phyloP scores from a whole-genome alignment of 1,140 invertebrate genomes.

The Diachasmimorpha longicaudata region DNA sequence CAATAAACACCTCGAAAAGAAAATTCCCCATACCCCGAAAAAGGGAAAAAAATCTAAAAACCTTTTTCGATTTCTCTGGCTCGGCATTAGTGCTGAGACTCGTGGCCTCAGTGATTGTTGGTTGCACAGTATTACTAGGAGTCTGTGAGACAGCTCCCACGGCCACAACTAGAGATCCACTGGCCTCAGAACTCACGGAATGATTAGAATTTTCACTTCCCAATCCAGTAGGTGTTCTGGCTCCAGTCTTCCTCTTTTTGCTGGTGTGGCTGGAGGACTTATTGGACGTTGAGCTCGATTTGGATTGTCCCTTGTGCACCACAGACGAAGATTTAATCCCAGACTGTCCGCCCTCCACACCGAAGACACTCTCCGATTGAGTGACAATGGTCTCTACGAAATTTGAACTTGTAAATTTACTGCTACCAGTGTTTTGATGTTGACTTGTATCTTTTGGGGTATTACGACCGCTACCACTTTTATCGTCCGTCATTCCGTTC shows the following conservation, averaged over 20 bases:
- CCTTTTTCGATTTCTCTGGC: constrained; percentile 52
- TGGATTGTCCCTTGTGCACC: constrained; percentile 44
- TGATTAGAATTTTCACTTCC: constrained; percentile 57
- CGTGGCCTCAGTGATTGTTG: constrained; percentile 49
- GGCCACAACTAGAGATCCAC: constrained; percentile 45
- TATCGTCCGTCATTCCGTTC: constrained; percentile 51
- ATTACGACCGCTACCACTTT: constrained; percentile 54
- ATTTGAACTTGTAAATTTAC: constrained; percentile 66
- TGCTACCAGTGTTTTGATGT: constrained; percentile 41
- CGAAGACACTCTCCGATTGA: constrained; percentile 58
- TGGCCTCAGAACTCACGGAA: constrained; percentile 52
- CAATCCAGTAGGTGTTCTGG: constrained; percentile 52
- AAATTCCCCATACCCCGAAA: no score
- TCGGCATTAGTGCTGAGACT: constrained; percentile 46
- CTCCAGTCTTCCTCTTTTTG: constrained; percentile 55
- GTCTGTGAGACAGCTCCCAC: constrained; percentile 35
- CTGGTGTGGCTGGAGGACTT: constrained; percentile 47
- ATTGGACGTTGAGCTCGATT: constrained; percentile 38
- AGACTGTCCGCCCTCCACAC: constrained; percentile 39
- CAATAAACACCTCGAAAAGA: neutral
- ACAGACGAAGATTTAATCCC: constrained; percentile 32
- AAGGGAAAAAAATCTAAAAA: constrained; percentile 22
- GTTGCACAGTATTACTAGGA: constrained; percentile 38
- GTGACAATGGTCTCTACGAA: constrained; percentile 63
- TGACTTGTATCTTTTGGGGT: constrained; percentile 49